phyloP scores from a whole-genome alignment of 2,797 vertebrate species.

The Spinus olivaceus region DNA sequence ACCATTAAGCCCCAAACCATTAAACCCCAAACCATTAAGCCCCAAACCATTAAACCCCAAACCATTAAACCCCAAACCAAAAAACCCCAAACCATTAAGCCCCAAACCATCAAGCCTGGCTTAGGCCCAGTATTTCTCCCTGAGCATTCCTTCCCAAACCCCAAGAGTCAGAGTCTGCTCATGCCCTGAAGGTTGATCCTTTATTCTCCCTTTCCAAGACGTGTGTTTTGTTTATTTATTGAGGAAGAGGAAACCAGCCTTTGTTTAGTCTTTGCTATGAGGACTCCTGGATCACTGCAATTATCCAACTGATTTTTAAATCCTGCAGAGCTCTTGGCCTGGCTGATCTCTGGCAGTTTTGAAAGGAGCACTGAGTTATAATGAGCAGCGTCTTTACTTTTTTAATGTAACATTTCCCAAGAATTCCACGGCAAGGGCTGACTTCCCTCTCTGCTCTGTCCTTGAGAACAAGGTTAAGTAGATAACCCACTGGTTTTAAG shows the following conservation, averaged over 20 bases:
- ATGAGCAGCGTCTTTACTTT: not conserved
- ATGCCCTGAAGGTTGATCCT: not conserved
- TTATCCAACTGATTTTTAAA: conserved; percentile 21
- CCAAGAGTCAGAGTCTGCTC: not conserved
- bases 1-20: no score
- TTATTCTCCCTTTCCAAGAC: not conserved
- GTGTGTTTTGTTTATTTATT: not conserved
- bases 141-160: not conserved
- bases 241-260: not conserved
- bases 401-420: not conserved
- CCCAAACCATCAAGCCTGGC: not conserved
- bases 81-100: no score
- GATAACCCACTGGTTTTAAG: not conserved
- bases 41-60: no score
- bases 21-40: no score
- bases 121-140: not conserved
- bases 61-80: no score
- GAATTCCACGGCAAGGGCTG: not conserved
- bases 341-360: not conserved
- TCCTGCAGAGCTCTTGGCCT: not conserved
- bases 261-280: conserved; percentile 12
- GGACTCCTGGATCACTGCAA: not conserved
- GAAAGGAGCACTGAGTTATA: not conserved
- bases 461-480: conserved; percentile 22
- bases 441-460: not conserved